These are phyloP conservation scores for Panzeria rudis DNA, from an alignment of 2,888 invertebrate genomes.

Conservation along the genomic window DNA sequence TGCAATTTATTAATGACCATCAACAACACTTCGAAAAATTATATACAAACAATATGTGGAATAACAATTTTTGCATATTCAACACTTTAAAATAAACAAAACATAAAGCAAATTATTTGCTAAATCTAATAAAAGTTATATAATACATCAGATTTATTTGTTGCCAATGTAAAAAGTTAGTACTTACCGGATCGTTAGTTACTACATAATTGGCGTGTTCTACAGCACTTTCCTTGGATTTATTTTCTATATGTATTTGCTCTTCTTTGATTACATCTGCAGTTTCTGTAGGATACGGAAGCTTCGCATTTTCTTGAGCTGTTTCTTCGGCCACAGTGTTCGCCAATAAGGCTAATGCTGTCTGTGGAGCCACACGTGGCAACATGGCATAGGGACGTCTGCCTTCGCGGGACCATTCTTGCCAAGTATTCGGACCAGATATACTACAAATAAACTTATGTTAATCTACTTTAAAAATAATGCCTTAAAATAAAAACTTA, in stretches of 20 bases:
- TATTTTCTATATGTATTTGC: constrained; percentile 74
- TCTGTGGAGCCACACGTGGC: constrained; percentile 93
- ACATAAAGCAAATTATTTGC: background rate
- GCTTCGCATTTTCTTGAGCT: constrained; percentile 87
- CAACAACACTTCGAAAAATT: background rate
- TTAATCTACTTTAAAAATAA: constrained; percentile 24
- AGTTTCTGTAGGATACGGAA: constrained; percentile 84
- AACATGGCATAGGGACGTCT: constrained; percentile 92
- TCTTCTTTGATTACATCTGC: constrained; percentile 77
- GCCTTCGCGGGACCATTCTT: constrained; percentile 95
- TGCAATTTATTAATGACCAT: background rate
- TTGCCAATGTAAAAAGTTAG: background rate
- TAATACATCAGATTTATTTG: background rate
- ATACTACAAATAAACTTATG: constrained; percentile 83
- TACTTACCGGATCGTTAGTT: constrained; percentile 83
- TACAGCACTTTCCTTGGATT: constrained; percentile 61
- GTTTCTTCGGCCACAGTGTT: constrained; percentile 90
- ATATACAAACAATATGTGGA: background rate
- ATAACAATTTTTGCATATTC: background rate
- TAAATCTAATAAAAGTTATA: constrained; percentile 13
- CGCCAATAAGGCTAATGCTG: constrained; percentile 92
- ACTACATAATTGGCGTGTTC: constrained; percentile 76
- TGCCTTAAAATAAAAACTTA: constrained; percentile 84
- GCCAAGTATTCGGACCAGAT: constrained; percentile 87
- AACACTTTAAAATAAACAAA: background rate